Evolutionary conservation across 1,140 invertebrate species (phyloP).

Genomic region (Melitaea cinxia): DNA sequence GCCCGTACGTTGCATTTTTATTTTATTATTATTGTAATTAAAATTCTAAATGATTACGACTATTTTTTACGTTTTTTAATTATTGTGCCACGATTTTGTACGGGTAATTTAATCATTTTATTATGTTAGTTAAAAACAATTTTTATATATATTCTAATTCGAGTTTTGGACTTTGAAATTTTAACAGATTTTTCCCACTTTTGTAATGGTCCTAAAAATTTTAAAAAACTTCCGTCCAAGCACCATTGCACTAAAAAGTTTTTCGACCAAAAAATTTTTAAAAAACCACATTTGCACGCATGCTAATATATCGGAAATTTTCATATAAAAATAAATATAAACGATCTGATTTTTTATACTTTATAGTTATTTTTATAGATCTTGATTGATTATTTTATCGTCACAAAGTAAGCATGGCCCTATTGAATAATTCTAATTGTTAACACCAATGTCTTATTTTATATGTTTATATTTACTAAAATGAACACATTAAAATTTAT

Average conservation of each 20-base stretch:
- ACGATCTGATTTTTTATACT: constrained; percentile 40
- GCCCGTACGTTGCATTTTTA: constrained; percentile 52
- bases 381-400: constrained; percentile 43
- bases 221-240: constrained; percentile 28
- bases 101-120: constrained; percentile 61
- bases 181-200: constrained; percentile 1
- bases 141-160: constrained; percentile 13
- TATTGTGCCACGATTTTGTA: constrained; percentile 68
- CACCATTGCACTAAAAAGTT: constrained; percentile 19
- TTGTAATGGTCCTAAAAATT: constrained; percentile 16
- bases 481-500: constrained; percentile 70
- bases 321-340: constrained; percentile 16
- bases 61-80: constrained; percentile 42
- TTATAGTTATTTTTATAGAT: constrained; percentile 40
- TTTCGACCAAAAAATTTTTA: not conserved
- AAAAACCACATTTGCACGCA: constrained; percentile 6
- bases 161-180: not conserved
- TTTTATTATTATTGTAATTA: constrained; percentile 14
- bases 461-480: constrained; percentile 73
- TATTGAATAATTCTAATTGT: constrained; percentile 48
- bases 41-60: constrained; percentile 26
- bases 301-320: not conserved
- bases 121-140: constrained; percentile 41
- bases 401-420: constrained; percentile 63
- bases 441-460: constrained; percentile 70